Evolutionary conservation across 1,140 invertebrate genomes (phyloP).

Genomic region (Potamilus streckersoni): DNA sequence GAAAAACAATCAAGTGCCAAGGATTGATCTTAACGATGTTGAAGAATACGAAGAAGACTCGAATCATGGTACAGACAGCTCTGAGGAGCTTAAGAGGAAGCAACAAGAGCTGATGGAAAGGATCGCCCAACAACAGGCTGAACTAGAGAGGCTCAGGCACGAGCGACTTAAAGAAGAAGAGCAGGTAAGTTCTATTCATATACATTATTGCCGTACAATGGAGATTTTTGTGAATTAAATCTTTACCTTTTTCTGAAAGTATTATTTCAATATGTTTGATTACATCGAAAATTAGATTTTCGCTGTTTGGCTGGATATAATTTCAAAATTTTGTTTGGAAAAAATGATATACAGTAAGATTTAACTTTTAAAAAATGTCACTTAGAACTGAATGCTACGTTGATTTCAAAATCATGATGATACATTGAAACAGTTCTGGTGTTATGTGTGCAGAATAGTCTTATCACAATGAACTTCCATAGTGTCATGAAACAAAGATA

Average conservation of each 20-base stretch:
- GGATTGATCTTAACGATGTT: slow-evolving; percentile 9
- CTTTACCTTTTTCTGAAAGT: not conserved
- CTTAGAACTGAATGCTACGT: too few relatives aligned
- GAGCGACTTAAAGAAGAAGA: slow-evolving; percentile 16
- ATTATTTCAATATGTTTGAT: not conserved
- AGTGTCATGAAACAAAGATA: too few relatives aligned
- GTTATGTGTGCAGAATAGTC: too few relatives aligned
- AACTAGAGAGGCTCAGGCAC: slow-evolving; percentile 18
- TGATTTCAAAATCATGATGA: too few relatives aligned
- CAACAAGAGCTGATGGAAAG: slow-evolving; percentile 29
- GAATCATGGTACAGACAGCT: not conserved
- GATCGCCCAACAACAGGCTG: slow-evolving; percentile 20
- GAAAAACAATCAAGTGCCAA: not conserved
- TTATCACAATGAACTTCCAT: too few relatives aligned
- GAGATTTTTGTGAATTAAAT: not conserved
- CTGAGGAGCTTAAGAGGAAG: slow-evolving; percentile 21
- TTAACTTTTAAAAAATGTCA: too few relatives aligned
- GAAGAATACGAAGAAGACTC: slow-evolving; percentile 11
- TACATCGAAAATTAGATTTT: not conserved
- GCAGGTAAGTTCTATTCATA: slow-evolving; percentile 8
- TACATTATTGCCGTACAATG: not conserved
- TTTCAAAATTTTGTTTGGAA: not conserved
- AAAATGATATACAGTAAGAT: too few relatives aligned
- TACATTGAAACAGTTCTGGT: too few relatives aligned
- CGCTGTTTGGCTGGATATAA: not conserved